phyloP scores from a whole-genome alignment of 2,797 vertebrate genomes.

The Notolabrus celidotus region DNA sequence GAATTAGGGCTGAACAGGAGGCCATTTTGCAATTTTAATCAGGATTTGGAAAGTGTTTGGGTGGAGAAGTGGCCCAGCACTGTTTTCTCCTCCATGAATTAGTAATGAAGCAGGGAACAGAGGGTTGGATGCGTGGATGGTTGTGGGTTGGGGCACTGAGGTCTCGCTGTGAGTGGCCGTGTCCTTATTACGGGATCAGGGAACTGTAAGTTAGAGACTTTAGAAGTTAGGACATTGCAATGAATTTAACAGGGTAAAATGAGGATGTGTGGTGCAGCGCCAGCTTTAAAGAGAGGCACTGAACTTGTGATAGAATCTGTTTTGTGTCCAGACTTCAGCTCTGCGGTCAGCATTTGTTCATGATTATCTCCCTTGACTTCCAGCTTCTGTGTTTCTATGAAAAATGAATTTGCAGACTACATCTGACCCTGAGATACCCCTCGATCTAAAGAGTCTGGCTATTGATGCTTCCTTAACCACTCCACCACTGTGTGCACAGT shows the following conservation, averaged over 20 bases:
- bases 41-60: conserved; percentile 71
- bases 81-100: conserved; percentile 75
- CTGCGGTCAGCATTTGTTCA: conserved; percentile 20
- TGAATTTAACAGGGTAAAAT: conserved; percentile 23
- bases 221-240: conserved; percentile 10
- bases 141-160: conserved; percentile 39
- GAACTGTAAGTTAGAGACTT: conserved; percentile 26
- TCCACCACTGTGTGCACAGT: conserved; percentile 78
- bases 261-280: background rate
- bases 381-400: conserved; percentile 13
- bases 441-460: conserved; percentile 70
- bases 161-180: conserved; percentile 49
- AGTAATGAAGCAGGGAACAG: conserved; percentile 67
- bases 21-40: conserved; percentile 84
- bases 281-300: background rate
- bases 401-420: conserved; percentile 59
- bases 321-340: conserved; percentile 19
- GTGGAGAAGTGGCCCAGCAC: conserved; percentile 66
- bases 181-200: conserved; percentile 51
- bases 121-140: conserved; percentile 58
- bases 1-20: conserved; percentile 81
- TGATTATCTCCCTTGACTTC: conserved; percentile 11
- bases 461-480: conserved; percentile 81
- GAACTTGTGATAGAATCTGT: conserved; percentile 38
- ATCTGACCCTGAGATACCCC: conserved; percentile 71